Percentiles rank a stretch among this genome's conserved stretches.
Evolutionary conservation across 2,888 invertebrate species (phyloP).

Genomic region (Eledona agricola): DNA sequence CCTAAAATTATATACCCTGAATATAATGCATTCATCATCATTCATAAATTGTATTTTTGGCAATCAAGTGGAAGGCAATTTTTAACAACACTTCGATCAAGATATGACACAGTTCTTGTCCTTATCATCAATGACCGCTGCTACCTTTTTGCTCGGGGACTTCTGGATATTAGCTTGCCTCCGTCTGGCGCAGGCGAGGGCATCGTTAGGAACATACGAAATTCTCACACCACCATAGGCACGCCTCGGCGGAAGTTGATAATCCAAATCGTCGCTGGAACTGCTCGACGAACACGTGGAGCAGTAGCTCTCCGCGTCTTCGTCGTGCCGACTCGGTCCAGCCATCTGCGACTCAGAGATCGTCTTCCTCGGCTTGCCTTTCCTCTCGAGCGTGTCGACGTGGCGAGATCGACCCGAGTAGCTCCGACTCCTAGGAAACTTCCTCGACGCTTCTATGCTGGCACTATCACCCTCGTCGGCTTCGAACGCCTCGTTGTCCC

Average conservation of each 20-base stretch:
- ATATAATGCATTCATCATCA: slow-evolving; percentile 45
- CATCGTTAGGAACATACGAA: slow-evolving; percentile 93
- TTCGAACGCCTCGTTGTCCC: slow-evolving; percentile 63
- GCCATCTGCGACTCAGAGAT: slow-evolving; percentile 56
- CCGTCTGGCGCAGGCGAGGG: slow-evolving; percentile 81
- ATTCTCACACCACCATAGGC: slow-evolving; percentile 90
- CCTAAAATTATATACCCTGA: slow-evolving; percentile 44
- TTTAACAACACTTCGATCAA: slow-evolving; percentile 66
- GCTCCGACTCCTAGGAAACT: slow-evolving; percentile 65
- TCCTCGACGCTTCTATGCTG: slow-evolving; percentile 53
- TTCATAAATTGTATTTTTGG: slow-evolving; percentile 49
- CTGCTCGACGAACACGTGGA: slow-evolving; percentile 89
- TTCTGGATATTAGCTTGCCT: slow-evolving; percentile 65
- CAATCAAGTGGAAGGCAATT: slow-evolving; percentile 42
- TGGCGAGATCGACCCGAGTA: slow-evolving; percentile 64
- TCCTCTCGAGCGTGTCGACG: slow-evolving; percentile 55
- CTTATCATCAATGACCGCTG: slow-evolving; percentile 68
- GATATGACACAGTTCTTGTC: slow-evolving; percentile 88
- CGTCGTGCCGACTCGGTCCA: slow-evolving; percentile 60
- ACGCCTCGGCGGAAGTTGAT: slow-evolving; percentile 82
- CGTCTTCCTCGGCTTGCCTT: slow-evolving; percentile 54
- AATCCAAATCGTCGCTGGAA: slow-evolving; percentile 87
- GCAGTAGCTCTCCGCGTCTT: slow-evolving; percentile 82
- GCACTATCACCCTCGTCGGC: slow-evolving; percentile 59
- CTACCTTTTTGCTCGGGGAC: slow-evolving; percentile 56